Percentiles rank a stretch among this genome's conserved stretches.
Conservation (phyloP, 2,113 vertebrate species). For the Jaculus jaculus region DNA sequence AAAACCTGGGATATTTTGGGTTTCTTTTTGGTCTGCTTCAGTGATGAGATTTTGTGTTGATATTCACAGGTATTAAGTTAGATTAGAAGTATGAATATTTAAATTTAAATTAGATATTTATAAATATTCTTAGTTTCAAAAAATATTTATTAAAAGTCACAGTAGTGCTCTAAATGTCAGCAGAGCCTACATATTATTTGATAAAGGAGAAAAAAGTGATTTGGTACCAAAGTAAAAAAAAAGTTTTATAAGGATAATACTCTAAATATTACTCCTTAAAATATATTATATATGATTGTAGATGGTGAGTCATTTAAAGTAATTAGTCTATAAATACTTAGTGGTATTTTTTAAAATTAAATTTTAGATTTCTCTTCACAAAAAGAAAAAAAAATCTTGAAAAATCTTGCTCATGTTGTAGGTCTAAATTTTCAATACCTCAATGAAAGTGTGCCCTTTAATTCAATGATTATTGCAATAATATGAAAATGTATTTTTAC, state of each 20-base stretch:
- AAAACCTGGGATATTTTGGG: too few species aligned
- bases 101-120: too few species aligned
- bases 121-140: too few species aligned
- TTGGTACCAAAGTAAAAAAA: not conserved
- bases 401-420: not conserved
- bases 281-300: not conserved
- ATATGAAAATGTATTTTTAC: not conserved
- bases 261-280: not conserved
- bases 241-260: not conserved
- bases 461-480: not conserved
- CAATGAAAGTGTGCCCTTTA: not conserved
- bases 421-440: slow-evolving; percentile 48
- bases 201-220: slow-evolving; percentile 6
- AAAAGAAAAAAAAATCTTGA: not conserved
- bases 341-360: not conserved
- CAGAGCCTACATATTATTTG: not conserved
- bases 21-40: too few species aligned
- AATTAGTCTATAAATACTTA: not conserved
- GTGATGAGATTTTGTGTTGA: not conserved
- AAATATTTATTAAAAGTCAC: not conserved
- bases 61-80: not conserved
- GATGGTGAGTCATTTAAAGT: not conserved
- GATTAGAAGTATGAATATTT: slow-evolving; percentile 20
- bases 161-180: not conserved
- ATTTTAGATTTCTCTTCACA: not conserved